Evolutionary conservation across 2,113 vertebrate genomes (phyloP).

Genomic region (Erinaceus europaeus): DNA sequence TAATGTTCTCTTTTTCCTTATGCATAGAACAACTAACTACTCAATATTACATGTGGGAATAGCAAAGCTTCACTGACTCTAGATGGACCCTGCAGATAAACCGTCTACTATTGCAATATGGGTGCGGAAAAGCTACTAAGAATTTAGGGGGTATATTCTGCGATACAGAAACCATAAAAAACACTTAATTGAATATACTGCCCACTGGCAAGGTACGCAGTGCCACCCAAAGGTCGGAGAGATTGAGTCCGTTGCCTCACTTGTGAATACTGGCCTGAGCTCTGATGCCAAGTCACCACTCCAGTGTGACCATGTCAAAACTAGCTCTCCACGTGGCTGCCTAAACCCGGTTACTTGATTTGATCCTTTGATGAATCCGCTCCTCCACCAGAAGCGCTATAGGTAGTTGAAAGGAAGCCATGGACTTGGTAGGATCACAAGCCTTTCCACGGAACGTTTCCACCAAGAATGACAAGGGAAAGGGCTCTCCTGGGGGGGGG

Average conservation of each 20-base stretch:
- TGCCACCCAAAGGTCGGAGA: slow-evolving; percentile 54
- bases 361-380: not conserved
- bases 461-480: rapidly evolving
- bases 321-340: not conserved
- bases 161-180: not conserved
- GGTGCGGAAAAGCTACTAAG: not conserved
- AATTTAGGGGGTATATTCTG: not conserved
- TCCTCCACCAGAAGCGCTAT: not conserved
- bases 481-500: rapidly evolving
- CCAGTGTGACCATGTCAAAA: not conserved
- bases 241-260: not conserved
- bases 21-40: not conserved
- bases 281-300: not conserved
- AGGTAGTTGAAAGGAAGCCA: not conserved
- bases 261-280: not conserved
- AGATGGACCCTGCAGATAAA: not conserved
- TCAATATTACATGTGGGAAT: rapidly evolving
- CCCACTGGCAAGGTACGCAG: slow-evolving; percentile 9
- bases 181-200: not conserved
- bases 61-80: not conserved
- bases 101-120: not conserved
- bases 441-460: not conserved
- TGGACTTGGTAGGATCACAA: not conserved
- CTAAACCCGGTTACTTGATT: not conserved
- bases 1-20: not conserved